phyloP scores from a whole-genome alignment of 2,888 invertebrate species.

The Callimorpha dominula region DNA sequence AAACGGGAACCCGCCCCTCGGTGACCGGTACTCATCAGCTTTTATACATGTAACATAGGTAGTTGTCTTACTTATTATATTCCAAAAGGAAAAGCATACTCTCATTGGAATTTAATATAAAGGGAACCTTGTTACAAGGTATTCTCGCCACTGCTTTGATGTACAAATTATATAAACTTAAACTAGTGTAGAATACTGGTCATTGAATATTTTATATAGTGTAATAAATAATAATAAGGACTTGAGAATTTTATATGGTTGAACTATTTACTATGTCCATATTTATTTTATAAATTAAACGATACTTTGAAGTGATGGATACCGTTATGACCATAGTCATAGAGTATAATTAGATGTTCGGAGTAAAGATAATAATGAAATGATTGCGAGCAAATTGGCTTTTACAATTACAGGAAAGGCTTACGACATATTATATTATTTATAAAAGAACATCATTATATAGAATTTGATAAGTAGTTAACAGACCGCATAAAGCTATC shows the following conservation, averaged over 20 bases:
- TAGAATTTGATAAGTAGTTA: conserved; percentile 52
- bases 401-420: conserved; percentile 13
- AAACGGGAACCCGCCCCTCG: neutral
- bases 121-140: neutral
- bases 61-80: neutral
- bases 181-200: conserved; percentile 50
- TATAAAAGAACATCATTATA: conserved; percentile 32
- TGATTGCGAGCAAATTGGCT: conserved; percentile 19
- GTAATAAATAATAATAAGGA: conserved; percentile 12
- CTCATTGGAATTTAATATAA: neutral
- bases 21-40: neutral
- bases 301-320: conserved; percentile 17
- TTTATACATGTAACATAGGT: neutral
- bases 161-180: conserved; percentile 39
- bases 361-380: neutral
- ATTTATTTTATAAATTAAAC: neutral
- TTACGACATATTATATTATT: conserved; percentile 28
- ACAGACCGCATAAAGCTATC: conserved; percentile 53
- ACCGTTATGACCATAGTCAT: conserved; percentile 1
- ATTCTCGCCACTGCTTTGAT: neutral
- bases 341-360: conserved; percentile 1
- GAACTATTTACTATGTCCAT: conserved; percentile 19
- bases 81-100: neutral
- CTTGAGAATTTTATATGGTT: conserved; percentile 21
- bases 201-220: conserved; percentile 36